phyloP scores from a whole-genome alignment of 2,113 vertebrate species.

The Callipepla squamata region DNA sequence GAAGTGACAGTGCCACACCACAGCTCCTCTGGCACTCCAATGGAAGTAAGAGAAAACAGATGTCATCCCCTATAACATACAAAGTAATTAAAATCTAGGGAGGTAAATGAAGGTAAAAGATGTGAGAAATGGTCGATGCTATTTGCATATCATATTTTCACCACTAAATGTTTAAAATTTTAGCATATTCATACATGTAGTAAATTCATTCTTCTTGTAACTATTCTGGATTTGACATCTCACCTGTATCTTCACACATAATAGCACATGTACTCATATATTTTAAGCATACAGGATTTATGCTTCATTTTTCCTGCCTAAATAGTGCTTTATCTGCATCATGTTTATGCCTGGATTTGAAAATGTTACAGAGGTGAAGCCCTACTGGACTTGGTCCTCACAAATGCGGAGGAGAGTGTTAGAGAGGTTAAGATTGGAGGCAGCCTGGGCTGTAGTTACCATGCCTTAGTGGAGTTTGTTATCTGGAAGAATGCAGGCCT shows the following conservation, averaged over 20 bases:
- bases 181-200: not conserved
- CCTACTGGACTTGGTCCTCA: too few relatives aligned
- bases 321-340: not conserved
- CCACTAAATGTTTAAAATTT: not conserved
- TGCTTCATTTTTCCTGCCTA: not conserved
- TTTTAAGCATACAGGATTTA: not conserved
- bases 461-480: too few relatives aligned
- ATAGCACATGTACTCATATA: not conserved
- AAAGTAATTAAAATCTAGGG: not conserved
- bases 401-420: too few relatives aligned
- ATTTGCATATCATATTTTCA: not conserved
- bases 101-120: not conserved
- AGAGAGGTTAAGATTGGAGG: too few relatives aligned
- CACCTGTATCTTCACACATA: not conserved
- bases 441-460: too few relatives aligned
- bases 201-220: not conserved
- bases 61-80: not conserved
- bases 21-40: not conserved
- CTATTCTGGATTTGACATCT: not conserved
- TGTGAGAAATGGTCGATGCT: not conserved
- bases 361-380: not conserved
- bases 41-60: not conserved
- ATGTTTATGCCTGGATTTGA: not conserved
- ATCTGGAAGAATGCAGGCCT: too few relatives aligned
- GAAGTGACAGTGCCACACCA: not conserved